These are phyloP conservation scores for Hydropotes inermis DNA, from an alignment of 2,113 vertebrate genomes.

Conservation along the genomic window DNA sequence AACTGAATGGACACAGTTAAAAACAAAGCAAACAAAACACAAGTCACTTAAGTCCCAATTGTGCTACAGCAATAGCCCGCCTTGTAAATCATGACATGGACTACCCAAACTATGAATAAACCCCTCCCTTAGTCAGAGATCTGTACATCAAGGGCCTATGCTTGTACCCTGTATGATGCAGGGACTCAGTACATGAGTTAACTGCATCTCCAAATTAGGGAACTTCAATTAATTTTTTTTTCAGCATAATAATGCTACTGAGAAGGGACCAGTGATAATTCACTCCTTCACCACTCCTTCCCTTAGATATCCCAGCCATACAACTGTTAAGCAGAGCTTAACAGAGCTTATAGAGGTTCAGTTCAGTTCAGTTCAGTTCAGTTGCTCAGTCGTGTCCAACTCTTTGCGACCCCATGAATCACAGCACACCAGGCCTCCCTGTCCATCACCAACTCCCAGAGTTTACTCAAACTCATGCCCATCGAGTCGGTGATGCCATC, in stretches of 20 bases:
- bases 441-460: background rate
- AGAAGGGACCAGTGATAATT: background rate
- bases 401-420: background rate
- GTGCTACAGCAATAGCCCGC: background rate
- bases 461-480: background rate
- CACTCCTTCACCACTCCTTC: background rate
- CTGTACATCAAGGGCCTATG: background rate
- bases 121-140: background rate
- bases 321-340: background rate
- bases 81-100: background rate
- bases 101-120: background rate
- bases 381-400: accelerated
- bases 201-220: background rate
- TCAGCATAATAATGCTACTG: background rate
- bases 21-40: background rate
- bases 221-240: background rate
- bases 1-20: background rate
- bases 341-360: background rate
- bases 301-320: background rate
- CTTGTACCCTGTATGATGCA: background rate
- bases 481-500: accelerated
- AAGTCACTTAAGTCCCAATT: background rate
- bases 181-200: background rate
- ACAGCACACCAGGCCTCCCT: background rate
- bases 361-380: background rate